A percentile compares a stretch with the other conserved stretches of the same genome.
Evolutionary conservation across 2,797 vertebrate genomes (phyloP).

Genomic region (Urosaurus nigricauda): DNA sequence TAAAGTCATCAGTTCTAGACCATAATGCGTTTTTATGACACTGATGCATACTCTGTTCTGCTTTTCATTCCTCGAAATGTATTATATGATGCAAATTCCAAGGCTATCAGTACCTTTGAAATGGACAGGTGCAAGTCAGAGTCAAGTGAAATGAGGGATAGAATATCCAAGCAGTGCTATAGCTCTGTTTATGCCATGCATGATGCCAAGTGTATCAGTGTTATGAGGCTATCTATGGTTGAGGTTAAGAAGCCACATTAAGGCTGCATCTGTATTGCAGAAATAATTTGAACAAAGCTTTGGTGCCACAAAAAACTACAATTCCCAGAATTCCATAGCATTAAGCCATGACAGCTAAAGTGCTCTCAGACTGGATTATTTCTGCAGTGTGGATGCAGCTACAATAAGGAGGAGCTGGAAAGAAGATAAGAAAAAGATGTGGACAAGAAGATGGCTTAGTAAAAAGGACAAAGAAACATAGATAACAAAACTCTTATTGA

Average conservation of each 20-base stretch:
- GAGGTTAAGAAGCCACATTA: not conserved
- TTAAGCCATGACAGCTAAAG: no score
- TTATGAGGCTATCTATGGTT: not conserved
- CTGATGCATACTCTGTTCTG: not conserved
- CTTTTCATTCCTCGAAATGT: constrained; percentile 16
- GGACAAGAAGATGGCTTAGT: not conserved
- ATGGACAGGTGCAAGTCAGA: not conserved
- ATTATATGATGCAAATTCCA: not conserved
- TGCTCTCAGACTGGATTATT: no score
- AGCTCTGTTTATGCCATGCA: not conserved
- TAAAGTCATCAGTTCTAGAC: constrained; percentile 20
- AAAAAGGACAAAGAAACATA: not conserved
- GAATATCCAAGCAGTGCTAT: not conserved
- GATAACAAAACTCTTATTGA: no score
- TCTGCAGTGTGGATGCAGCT: no score
- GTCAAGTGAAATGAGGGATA: not conserved
- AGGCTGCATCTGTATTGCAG: no score
- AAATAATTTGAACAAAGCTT: no score
- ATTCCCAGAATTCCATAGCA: no score
- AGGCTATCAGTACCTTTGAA: not conserved
- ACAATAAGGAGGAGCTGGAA: not conserved
- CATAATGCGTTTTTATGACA: constrained; percentile 1
- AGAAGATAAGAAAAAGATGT: not conserved
- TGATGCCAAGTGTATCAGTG: not conserved
- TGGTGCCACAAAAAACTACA: no score